Evolutionary conservation across 2,113 vertebrate species (phyloP).

Genomic region (Hippocampus abdominalis): DNA sequence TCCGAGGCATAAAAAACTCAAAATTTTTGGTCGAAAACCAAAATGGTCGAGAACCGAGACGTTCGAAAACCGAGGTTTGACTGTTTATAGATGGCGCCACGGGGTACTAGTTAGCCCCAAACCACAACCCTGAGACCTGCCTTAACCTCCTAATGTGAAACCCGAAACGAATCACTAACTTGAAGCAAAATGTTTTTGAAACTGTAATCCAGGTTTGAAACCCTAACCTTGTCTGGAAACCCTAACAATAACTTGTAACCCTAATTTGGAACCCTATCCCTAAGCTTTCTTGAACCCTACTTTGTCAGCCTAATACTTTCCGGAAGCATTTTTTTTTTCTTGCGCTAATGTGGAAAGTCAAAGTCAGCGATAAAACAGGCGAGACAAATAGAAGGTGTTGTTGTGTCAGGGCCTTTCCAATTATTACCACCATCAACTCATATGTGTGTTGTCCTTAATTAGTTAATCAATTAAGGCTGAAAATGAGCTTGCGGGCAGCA

Average conservation of each 20-base stretch:
- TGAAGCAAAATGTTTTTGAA: too few species aligned
- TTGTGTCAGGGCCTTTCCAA: slow-evolving; percentile 40
- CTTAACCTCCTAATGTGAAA: too few species aligned
- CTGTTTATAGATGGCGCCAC: too few species aligned
- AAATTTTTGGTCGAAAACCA: too few species aligned
- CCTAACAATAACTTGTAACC: neutral
- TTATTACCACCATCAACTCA: slow-evolving; percentile 39
- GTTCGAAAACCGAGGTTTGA: too few species aligned
- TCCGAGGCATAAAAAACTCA: too few species aligned
- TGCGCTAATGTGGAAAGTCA: slow-evolving; percentile 32
- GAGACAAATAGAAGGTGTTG: slow-evolving; percentile 32
- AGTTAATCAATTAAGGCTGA: slow-evolving; percentile 46
- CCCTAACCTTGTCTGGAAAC: neutral
- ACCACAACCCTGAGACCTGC: too few species aligned
- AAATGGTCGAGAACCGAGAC: too few species aligned
- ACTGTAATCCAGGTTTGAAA: neutral
- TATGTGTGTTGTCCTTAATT: slow-evolving; percentile 36
- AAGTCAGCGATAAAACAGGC: slow-evolving; percentile 30
- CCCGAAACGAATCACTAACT: too few species aligned
- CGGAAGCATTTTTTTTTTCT: too few species aligned
- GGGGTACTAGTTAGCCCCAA: too few species aligned
- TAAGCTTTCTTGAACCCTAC: neutral
- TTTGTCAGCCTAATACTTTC: neutral
- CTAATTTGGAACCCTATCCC: neutral
- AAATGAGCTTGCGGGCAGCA: slow-evolving; percentile 22